These are phyloP conservation scores for Leucania comma DNA, from an alignment of 2,888 invertebrate species.

Conservation along the genomic window DNA sequence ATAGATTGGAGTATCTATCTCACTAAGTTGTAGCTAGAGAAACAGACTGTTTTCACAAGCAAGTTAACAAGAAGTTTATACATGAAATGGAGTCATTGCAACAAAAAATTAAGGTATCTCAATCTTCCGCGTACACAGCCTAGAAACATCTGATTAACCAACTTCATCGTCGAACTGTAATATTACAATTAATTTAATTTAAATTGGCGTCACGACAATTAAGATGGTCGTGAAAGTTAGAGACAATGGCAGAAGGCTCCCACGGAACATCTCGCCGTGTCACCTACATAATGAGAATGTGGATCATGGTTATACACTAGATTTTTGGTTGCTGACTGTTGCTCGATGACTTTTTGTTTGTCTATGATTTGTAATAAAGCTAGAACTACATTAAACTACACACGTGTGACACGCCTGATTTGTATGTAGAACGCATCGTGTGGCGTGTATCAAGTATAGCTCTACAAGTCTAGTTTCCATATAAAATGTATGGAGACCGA, in stretches of 20 bases:
- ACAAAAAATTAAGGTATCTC: background rate
- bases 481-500: too few species aligned
- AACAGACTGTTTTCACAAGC: too few species aligned
- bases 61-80: too few species aligned
- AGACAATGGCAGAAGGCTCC: slow-evolving; percentile 83
- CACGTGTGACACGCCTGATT: too few species aligned
- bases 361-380: background rate
- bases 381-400: too few species aligned
- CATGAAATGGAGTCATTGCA: too few species aligned
- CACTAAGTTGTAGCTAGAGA: too few species aligned
- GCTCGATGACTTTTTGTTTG: slow-evolving; percentile 15
- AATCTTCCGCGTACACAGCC: slow-evolving; percentile 51
- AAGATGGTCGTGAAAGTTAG: slow-evolving; percentile 87
- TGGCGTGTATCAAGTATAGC: too few species aligned
- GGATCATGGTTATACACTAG: slow-evolving; percentile 77
- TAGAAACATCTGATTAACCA: slow-evolving; percentile 65
- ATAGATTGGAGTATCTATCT: too few species aligned
- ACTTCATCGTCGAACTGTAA: slow-evolving; percentile 65
- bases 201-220: slow-evolving; percentile 87
- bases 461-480: too few species aligned
- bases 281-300: slow-evolving; percentile 81
- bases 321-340: slow-evolving; percentile 43
- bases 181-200: slow-evolving; percentile 84
- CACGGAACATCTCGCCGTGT: slow-evolving; percentile 81
- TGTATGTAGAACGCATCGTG: too few species aligned